These are phyloP conservation scores for Lemur catta DNA, from an alignment of 2,797 vertebrate species.

Conservation along the genomic window DNA sequence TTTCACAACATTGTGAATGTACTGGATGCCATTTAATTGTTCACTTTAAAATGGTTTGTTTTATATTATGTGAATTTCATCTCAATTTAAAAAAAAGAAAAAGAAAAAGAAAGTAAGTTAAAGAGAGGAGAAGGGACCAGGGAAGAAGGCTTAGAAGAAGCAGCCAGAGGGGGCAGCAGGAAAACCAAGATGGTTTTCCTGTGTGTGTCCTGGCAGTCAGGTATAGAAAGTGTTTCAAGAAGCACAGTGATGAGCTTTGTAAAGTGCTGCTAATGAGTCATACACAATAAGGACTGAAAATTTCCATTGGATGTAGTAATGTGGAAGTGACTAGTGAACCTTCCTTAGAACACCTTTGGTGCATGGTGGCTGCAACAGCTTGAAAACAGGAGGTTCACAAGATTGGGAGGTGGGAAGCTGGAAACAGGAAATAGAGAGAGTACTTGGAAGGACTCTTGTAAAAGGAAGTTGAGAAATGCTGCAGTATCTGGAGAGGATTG, in stretches of 20 bases:
- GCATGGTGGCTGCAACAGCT: neutral
- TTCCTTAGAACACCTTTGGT: neutral
- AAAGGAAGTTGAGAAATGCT: neutral
- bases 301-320: neutral
- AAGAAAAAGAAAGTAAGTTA: neutral
- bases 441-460: conserved; percentile 8
- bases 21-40: neutral
- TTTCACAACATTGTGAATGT: neutral
- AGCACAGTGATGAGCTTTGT: neutral
- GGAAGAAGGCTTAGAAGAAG: neutral
- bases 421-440: neutral
- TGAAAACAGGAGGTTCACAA: neutral
- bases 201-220: neutral
- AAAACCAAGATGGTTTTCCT: neutral
- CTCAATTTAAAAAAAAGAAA: neutral
- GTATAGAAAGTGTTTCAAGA: neutral
- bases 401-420: neutral
- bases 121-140: neutral
- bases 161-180: neutral
- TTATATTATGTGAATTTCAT: neutral
- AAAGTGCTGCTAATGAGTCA: neutral
- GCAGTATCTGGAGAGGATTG: conserved; percentile 1
- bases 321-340: neutral
- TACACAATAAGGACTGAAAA: neutral
- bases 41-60: neutral